Evolutionary conservation across 2,797 vertebrate species (phyloP).

Genomic region (Squalus acanthias): DNA sequence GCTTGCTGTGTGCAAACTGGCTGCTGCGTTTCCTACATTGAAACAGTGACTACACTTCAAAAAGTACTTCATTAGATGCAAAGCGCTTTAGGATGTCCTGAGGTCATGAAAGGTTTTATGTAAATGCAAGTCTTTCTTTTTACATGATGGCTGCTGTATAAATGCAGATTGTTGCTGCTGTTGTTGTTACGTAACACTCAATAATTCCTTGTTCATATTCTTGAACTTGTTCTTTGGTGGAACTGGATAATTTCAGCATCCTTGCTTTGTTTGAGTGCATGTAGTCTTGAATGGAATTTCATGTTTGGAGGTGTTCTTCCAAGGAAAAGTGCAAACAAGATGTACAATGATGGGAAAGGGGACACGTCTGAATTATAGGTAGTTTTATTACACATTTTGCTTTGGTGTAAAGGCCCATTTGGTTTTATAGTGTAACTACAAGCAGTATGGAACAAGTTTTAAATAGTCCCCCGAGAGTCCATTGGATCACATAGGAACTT

Average conservation of each 20-base stretch:
- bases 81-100: not conserved
- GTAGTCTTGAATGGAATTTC: not conserved
- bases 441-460: not conserved
- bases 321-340: not conserved
- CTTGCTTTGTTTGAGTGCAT: not conserved
- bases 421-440: not conserved
- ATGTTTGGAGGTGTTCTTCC: not conserved
- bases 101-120: not conserved
- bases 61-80: not conserved
- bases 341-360: not conserved
- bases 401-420: not conserved
- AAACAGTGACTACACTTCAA: not conserved
- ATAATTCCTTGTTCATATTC: not conserved
- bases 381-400: not conserved
- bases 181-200: not conserved
- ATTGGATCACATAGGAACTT: not conserved
- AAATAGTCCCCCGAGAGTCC: not conserved
- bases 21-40: not conserved
- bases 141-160: not conserved
- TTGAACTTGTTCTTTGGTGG: too few species aligned
- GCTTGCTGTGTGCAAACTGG: not conserved
- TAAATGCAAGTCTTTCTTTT: not conserved
- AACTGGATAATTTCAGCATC: not conserved
- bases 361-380: not conserved
- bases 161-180: not conserved